Evolutionary conservation across 2,888 invertebrate species (phyloP).

Genomic region (Neocrepidodera transversa): DNA sequence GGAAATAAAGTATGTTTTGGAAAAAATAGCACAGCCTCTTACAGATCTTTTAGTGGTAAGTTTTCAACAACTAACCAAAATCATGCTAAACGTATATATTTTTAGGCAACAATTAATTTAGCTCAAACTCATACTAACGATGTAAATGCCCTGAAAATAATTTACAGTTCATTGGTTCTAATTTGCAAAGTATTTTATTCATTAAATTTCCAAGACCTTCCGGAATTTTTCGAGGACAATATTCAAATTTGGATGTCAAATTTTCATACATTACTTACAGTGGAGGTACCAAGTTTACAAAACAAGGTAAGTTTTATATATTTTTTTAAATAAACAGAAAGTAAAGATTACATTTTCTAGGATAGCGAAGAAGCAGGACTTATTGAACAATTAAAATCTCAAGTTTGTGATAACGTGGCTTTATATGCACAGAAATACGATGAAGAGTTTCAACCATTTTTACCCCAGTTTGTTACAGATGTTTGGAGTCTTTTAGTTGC

Average conservation of each 20-base stretch:
- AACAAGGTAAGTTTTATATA: slow-evolving; percentile 63
- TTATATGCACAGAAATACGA: slow-evolving; percentile 98
- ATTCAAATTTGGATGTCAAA: slow-evolving; percentile 95
- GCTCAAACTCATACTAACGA: slow-evolving; percentile 80
- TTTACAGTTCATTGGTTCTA: slow-evolving; percentile 87
- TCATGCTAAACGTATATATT: no score
- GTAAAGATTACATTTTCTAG: slow-evolving; percentile 56
- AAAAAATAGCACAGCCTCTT: slow-evolving; percentile 90
- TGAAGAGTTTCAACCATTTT: slow-evolving; percentile 92
- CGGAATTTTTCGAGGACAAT: slow-evolving; percentile 99
- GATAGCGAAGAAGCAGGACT: slow-evolving; percentile 87
- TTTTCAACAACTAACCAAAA: no score
- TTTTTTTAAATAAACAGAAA: no score
- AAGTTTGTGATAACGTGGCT: slow-evolving; percentile 94
- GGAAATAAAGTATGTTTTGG: slow-evolving; percentile 96
- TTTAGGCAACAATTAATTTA: slow-evolving; percentile 84
- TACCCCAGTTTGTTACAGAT: slow-evolving; percentile 91
- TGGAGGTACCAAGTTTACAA: slow-evolving; percentile 78
- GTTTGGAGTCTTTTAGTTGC: slow-evolving; percentile 91
- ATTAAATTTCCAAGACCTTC: slow-evolving; percentile 95
- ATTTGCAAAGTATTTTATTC: slow-evolving; percentile 97
- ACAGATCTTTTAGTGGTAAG: slow-evolving; percentile 88
- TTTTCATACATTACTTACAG: slow-evolving; percentile 81
- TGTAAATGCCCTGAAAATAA: slow-evolving; percentile 80
- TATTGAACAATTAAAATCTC: slow-evolving; percentile 89